phyloP scores from a whole-genome alignment of 1,140 invertebrate species.

The Stegodyphus dumicola region DNA sequence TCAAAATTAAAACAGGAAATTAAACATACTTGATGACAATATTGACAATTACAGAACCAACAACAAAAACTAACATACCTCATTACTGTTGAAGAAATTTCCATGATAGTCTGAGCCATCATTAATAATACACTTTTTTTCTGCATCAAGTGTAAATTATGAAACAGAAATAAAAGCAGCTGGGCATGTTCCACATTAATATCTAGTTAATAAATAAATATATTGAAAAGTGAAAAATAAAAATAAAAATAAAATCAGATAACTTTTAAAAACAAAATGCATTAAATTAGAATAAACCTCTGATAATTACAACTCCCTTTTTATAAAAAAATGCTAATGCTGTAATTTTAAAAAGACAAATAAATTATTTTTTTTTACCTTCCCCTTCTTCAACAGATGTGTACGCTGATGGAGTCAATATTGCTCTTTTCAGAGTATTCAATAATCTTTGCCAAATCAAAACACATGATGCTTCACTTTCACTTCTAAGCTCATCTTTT shows the following conservation, averaged over 20 bases:
- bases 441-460: slow-evolving; percentile 91
- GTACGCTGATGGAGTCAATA: slow-evolving; percentile 67
- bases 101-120: slow-evolving; percentile 68
- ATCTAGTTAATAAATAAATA: slow-evolving; percentile 72
- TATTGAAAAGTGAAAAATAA: background rate
- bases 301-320: background rate
- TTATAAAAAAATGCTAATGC: too few relatives aligned
- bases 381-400: slow-evolving; percentile 55
- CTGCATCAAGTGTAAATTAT: slow-evolving; percentile 93
- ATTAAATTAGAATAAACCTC: background rate
- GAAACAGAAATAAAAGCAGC: slow-evolving; percentile 91
- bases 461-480: slow-evolving; percentile 82
- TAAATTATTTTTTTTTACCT: slow-evolving; percentile 2
- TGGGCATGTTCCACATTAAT: slow-evolving; percentile 97
- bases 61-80: slow-evolving; percentile 38
- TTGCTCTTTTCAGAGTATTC: slow-evolving; percentile 85
- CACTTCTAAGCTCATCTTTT: slow-evolving; percentile 70
- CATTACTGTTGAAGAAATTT: slow-evolving; percentile 60
- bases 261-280: background rate
- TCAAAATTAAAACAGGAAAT: background rate
- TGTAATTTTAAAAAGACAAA: too few relatives aligned
- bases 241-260: background rate
- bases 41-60: background rate
- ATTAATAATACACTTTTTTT: slow-evolving; percentile 91
- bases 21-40: background rate